phyloP scores from a whole-genome alignment of 2,797 vertebrate species.

The Microctenopoma steveboyesi region DNA sequence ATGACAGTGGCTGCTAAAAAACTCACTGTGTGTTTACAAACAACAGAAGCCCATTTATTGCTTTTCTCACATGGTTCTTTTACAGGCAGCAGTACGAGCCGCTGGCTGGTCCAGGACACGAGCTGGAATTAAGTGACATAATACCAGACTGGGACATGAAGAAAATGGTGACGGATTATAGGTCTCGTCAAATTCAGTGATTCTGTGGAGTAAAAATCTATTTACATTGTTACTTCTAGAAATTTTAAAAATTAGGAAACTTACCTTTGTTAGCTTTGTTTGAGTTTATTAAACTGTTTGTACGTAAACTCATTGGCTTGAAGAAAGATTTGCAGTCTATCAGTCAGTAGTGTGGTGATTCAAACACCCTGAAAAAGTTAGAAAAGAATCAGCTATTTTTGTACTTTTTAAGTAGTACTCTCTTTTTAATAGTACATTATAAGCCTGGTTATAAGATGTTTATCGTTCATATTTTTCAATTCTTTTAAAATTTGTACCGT shows the following conservation, averaged over 20 bases:
- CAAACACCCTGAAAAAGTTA: fast-evolving
- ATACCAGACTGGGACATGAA: constrained; percentile 55
- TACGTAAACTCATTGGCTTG: not conserved
- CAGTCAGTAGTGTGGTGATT: fast-evolving
- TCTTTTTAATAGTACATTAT: not conserved
- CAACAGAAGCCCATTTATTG: not conserved
- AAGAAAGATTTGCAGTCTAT: not conserved
- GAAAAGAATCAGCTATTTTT: not conserved
- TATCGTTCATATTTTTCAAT: too few relatives aligned
- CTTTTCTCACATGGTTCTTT: constrained; percentile 5
- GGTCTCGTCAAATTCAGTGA: constrained; percentile 57
- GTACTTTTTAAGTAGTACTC: fast-evolving
- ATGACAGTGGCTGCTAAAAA: not conserved
- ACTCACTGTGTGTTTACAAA: not conserved
- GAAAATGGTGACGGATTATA: constrained; percentile 62
- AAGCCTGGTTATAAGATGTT: too few relatives aligned
- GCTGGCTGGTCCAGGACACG: constrained; percentile 23
- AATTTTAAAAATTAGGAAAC: not conserved
- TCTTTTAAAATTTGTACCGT: too few relatives aligned
- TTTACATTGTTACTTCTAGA: not conserved
- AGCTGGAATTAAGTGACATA: constrained; percentile 35
- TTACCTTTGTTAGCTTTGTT: not conserved
- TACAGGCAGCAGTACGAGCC: constrained; percentile 54
- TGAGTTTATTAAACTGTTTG: not conserved
- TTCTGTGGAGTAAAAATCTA: not conserved